phyloP scores from a whole-genome alignment of 2,888 invertebrate genomes.

The Pollenia labialis region DNA sequence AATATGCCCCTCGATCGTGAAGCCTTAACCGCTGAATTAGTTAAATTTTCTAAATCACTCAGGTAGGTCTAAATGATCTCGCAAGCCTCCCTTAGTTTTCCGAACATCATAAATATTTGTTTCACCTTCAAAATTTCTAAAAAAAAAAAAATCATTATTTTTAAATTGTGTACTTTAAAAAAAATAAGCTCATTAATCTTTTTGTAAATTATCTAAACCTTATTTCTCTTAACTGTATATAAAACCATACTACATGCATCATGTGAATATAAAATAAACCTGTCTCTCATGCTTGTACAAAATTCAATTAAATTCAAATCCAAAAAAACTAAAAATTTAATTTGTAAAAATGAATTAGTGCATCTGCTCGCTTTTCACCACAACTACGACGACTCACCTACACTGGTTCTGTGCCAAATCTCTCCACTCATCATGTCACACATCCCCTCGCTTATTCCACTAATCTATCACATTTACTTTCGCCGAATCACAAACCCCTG shows the following conservation, averaged over 20 bases:
- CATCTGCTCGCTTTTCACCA: conserved; percentile 82
- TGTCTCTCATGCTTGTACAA: conserved; percentile 57
- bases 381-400: conserved; percentile 83
- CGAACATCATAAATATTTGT: background rate
- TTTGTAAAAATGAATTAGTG: conserved; percentile 76
- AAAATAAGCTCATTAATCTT: background rate
- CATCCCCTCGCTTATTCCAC: conserved; percentile 76
- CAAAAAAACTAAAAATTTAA: conserved; percentile 34
- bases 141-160: background rate
- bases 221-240: conserved; percentile 31
- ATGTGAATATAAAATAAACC: conserved; percentile 38
- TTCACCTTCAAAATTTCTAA: conserved; percentile 1
- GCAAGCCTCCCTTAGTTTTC: background rate
- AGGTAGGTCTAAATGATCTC: conserved; percentile 76
- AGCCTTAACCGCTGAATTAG: conserved; percentile 84
- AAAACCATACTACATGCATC: conserved; percentile 25
- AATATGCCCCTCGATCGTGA: conserved; percentile 84
- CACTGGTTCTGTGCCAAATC: conserved; percentile 87
- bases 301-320: conserved; percentile 47
- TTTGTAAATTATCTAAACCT: conserved; percentile 24
- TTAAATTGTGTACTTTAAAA: background rate
- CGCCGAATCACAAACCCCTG: conserved; percentile 80
- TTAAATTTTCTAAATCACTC: conserved; percentile 84
- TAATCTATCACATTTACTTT: conserved; percentile 81
- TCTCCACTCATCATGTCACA: conserved; percentile 79